A percentile compares a stretch with the other conserved stretches of the same genome.
phyloP scores from a whole-genome alignment of 2,797 vertebrate genomes.

The Onychomys leucogaster region DNA sequence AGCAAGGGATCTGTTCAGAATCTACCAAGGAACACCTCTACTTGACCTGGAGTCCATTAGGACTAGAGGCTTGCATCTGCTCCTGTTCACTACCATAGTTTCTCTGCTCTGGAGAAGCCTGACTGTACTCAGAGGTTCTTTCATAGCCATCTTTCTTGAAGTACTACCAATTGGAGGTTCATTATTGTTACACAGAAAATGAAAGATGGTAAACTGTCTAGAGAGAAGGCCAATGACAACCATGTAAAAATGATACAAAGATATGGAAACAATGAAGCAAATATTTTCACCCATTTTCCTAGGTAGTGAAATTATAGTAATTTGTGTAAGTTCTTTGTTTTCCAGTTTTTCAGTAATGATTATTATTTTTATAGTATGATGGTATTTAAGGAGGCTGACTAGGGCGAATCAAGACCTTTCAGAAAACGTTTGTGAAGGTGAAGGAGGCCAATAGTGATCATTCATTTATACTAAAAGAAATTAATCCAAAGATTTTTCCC shows the following conservation, averaged over 20 bases:
- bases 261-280: neutral
- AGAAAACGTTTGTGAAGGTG: neutral
- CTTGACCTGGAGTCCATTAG: neutral
- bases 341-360: neutral
- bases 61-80: neutral
- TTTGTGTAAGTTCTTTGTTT: neutral
- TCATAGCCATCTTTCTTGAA: neutral
- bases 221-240: neutral
- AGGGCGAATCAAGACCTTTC: neutral
- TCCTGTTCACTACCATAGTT: neutral
- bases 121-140: neutral
- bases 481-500: neutral
- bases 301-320: neutral
- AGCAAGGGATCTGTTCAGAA: neutral
- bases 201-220: neutral
- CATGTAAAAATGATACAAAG: neutral
- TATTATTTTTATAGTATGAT: neutral
- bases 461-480: neutral
- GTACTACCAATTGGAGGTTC: neutral
- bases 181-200: neutral
- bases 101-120: neutral
- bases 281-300: neutral
- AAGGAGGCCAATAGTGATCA: neutral
- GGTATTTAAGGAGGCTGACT: neutral
- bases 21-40: neutral